Evolutionary conservation across 2,113 vertebrate species (phyloP).

Genomic region (Caracal caracal): DNA sequence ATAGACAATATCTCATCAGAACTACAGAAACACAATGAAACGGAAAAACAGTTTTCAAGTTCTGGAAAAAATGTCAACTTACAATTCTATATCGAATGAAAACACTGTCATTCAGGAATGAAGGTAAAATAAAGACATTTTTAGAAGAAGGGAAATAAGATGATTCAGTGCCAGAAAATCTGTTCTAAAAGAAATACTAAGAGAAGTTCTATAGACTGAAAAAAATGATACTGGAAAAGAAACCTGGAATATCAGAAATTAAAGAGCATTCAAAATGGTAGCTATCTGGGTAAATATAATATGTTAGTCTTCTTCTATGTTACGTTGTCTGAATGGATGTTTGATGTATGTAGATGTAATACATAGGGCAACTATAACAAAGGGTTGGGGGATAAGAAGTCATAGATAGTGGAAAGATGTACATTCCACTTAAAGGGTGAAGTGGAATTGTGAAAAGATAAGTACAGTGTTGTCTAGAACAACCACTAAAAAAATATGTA

Average conservation of each 20-base stretch:
- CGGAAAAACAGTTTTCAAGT: background rate
- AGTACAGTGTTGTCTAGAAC: background rate
- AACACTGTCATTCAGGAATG: background rate
- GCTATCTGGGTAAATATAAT: background rate
- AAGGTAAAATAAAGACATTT: background rate
- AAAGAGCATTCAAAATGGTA: background rate
- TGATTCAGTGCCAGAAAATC: background rate
- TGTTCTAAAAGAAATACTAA: background rate
- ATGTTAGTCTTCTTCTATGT: background rate
- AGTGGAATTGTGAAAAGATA: background rate
- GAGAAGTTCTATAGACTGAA: background rate
- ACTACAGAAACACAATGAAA: background rate
- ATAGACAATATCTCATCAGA: background rate
- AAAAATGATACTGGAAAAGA: background rate
- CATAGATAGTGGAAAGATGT: background rate
- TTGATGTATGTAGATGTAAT: background rate
- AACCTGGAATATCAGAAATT: background rate
- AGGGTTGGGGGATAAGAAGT: background rate
- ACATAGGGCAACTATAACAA: background rate
- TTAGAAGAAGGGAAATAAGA: background rate
- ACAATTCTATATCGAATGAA: background rate
- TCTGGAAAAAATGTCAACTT: background rate
- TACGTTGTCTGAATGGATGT: background rate
- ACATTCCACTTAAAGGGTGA: background rate
- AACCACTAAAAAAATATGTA: background rate